Evolutionary conservation across 2,888 invertebrate species (phyloP).

Genomic region (Nephrotoma appendiculata): DNA sequence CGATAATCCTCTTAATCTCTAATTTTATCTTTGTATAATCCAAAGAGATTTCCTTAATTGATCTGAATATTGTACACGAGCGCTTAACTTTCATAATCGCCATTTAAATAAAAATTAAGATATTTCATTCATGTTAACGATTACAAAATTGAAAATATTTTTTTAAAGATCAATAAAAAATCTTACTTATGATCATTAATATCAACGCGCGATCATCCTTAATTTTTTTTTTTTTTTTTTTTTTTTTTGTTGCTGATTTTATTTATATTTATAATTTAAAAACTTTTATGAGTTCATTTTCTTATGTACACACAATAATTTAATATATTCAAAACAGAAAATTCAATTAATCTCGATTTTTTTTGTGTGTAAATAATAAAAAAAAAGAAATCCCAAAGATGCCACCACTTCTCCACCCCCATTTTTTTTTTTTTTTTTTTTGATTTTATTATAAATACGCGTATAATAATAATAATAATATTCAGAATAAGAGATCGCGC

Average conservation of each 20-base stretch:
- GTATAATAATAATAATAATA: neutral
- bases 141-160: neutral
- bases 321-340: neutral
- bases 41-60: neutral
- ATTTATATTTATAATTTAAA: neutral
- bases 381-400: neutral
- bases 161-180: neutral
- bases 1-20: neutral
- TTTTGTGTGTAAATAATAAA: neutral
- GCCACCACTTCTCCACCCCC: neutral
- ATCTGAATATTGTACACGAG: neutral
- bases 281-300: neutral
- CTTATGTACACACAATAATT: neutral
- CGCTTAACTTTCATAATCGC: neutral
- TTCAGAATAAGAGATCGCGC: neutral
- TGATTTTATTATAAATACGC: neutral
- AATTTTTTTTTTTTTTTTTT: neutral
- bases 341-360: neutral
- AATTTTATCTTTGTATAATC: too few relatives aligned
- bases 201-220: neutral
- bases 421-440: neutral
- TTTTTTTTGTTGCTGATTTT: neutral
- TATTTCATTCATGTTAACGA: neutral
- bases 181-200: neutral
- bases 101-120: neutral